These are phyloP conservation scores for Noctuana brunneofusca DNA, from an alignment of 2,888 invertebrate species.

Conservation along the genomic window DNA sequence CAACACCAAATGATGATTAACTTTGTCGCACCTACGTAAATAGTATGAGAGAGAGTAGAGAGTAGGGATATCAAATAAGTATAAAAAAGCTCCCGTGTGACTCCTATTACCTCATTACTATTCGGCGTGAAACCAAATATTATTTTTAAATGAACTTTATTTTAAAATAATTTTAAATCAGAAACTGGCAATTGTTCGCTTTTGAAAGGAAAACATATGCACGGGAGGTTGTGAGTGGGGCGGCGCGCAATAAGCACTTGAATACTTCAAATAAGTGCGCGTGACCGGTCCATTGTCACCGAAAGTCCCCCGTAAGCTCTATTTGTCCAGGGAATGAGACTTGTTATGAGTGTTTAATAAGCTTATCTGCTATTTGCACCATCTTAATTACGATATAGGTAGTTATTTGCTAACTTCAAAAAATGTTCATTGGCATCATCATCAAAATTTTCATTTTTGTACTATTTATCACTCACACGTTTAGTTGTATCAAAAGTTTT, in stretches of 20 bases:
- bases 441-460: too few species aligned
- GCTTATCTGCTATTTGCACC: slow-evolving; percentile 34
- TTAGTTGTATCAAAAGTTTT: too few species aligned
- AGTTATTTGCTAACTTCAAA: background rate
- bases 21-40: too few species aligned
- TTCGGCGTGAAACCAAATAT: slow-evolving; percentile 19
- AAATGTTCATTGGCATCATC: too few species aligned
- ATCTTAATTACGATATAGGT: slow-evolving; percentile 1
- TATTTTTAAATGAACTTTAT: slow-evolving; percentile 25
- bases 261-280: slow-evolving; percentile 65
- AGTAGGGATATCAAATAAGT: too few species aligned
- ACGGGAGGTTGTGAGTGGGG: slow-evolving; percentile 51
- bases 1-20: too few species aligned
- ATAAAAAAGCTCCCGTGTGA: slow-evolving; percentile 4
- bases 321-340: slow-evolving; percentile 49
- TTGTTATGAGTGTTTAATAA: slow-evolving; percentile 46
- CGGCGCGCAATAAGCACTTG: slow-evolving; percentile 54
- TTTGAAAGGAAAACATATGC: slow-evolving; percentile 69
- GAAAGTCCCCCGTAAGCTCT: slow-evolving; percentile 48
- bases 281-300: slow-evolving; percentile 57
- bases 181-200: slow-evolving; percentile 57
- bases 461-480: too few species aligned
- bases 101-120: background rate
- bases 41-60: too few species aligned
- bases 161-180: slow-evolving; percentile 53